A percentile compares a stretch with the other conserved stretches of the same genome.
Evolutionary conservation across 2,113 vertebrate species (phyloP).

Genomic region (Hipposideros armiger): DNA sequence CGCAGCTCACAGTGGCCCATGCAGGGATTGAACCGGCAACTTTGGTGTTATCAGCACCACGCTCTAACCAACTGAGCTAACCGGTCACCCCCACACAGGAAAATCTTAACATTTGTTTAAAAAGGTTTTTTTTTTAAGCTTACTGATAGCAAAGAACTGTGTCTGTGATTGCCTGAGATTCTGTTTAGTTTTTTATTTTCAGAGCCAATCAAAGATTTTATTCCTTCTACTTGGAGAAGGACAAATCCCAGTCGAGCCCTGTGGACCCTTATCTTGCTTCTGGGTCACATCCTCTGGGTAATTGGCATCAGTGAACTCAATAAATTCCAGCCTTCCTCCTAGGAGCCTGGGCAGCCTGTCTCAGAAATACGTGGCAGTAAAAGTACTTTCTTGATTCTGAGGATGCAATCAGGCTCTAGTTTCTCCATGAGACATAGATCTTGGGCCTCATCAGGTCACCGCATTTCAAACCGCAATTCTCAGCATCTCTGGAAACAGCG

Average conservation of each 20-base stretch:
- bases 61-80: no score
- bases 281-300: neutral
- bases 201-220: neutral
- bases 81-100: neutral
- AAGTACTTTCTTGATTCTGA: neutral
- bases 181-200: conserved; percentile 37
- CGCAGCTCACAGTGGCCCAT: no score
- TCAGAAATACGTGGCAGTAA: neutral
- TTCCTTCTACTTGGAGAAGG: neutral
- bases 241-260: neutral
- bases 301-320: neutral
- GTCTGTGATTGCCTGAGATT: neutral
- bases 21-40: no score
- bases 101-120: neutral
- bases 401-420: neutral
- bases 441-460: neutral
- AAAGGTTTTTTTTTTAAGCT: neutral
- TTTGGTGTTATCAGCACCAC: no score
- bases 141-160: neutral
- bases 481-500: neutral
- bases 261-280: neutral
- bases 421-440: neutral
- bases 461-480: neutral
- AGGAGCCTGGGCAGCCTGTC: neutral
- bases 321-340: conserved; percentile 5